Base-by-base conservation (phyloP, 2,797 vertebrate species). In the Spheniscus humboldti region DNA sequence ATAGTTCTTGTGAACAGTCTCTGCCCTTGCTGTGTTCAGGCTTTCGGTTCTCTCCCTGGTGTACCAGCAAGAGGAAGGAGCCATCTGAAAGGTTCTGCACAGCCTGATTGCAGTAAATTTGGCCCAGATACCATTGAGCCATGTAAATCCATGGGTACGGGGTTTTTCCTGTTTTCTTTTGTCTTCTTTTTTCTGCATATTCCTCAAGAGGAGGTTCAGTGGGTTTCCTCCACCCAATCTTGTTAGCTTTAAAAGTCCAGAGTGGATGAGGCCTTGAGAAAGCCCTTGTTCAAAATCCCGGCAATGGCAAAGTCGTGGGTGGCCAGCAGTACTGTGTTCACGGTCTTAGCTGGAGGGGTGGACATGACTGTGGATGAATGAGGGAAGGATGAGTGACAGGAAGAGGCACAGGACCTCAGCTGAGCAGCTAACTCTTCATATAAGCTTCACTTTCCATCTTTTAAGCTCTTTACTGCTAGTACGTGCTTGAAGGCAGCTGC, bases 1-100 rank as follows among this genome's bases (percentile, higher is more conserved):
- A 53, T 8, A 17, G 9, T 27, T 39, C n/a, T 69, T 14, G 28
- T 1, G 8, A 60, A 41, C 0, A 0, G 31, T 41, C 22, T 62
- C 47, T 80, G 79, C 11, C 43, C 15, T 76, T 83, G 23, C 27
- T 45, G 9, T 94, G 48, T 43, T 56, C 53, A 84, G 53, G 57
- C 10, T 86, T 91, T 87, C 31, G 7, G 7, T 52, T 79, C 19
- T 60, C 33, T 81, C 23, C 23, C 25, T 67, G 30, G 22, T 62
- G 15, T 43, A 17, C 8, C 59, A 53, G 25, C 9, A 31, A 6
- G 10, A 68, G 19, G 41, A 68, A 67, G 35, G 47, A 87, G 30
- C 28, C 1, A 0, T 37, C 16, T 25, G 52, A 53, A 91, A 87
- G 3, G 35, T 85, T 50, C 35, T 48, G 55, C 41, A 57, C 16